A percentile compares a stretch with the other conserved stretches of the same genome.
phyloP scores from a whole-genome alignment of 1,140 invertebrate genomes.

The Caenorhabditis tropicalis region DNA sequence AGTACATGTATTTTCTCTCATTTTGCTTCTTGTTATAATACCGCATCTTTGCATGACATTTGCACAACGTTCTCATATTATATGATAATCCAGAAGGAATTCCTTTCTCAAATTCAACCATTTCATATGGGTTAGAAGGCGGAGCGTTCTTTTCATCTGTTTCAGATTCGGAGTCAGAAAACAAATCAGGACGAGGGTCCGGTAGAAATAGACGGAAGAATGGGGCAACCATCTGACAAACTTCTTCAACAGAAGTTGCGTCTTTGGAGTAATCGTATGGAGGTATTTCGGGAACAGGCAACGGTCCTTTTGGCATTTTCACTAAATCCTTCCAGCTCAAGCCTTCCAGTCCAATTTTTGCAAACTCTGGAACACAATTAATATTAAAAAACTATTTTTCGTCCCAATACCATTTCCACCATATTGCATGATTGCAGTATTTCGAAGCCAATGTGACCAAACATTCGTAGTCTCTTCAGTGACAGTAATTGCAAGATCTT shows the following conservation, averaged over 20 bases:
- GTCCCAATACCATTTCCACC: slow-evolving; percentile 12
- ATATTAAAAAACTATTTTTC: too few species aligned
- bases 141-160: not conserved
- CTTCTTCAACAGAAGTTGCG: not conserved
- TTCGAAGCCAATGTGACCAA: not conserved
- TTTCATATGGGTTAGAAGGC: not conserved
- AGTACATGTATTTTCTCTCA: slow-evolving; percentile 5
- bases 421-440: not conserved
- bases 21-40: not conserved
- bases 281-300: not conserved
- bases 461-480: not conserved
- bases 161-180: not conserved
- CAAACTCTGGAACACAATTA: not conserved
- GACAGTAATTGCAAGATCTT: not conserved
- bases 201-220: not conserved
- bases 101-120: not conserved
- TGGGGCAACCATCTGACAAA: not conserved
- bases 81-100: not conserved
- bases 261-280: not conserved
- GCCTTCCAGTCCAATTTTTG: not conserved
- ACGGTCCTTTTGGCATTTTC: not conserved
- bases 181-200: slow-evolving; percentile 1
- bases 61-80: slow-evolving; percentile 18
- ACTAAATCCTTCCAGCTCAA: not conserved
- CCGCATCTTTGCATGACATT: not conserved